These are phyloP conservation scores for Orcinus orca DNA, from an alignment of 2,113 vertebrate genomes.

Conservation along the genomic window DNA sequence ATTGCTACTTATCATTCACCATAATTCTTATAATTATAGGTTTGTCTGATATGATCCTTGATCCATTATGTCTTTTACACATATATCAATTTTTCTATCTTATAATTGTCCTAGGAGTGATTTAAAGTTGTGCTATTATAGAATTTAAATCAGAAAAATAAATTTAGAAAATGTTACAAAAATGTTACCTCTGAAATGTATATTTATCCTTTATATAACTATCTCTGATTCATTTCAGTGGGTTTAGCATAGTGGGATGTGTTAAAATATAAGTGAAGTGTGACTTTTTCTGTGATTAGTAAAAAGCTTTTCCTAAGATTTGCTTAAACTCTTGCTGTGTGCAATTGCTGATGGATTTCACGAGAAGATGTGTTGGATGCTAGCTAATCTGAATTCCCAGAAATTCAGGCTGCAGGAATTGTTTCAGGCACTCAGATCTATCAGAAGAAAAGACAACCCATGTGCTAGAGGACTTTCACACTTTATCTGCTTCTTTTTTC, in stretches of 20 bases:
- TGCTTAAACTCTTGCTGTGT: constrained; percentile 60
- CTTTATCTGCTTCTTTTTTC: background rate
- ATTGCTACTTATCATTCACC: constrained; percentile 23
- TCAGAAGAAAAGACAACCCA: background rate
- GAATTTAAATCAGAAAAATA: background rate
- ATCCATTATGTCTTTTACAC: constrained; percentile 3
- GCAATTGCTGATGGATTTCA: constrained; percentile 9
- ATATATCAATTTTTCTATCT: constrained; percentile 49
- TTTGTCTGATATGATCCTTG: constrained; percentile 15
- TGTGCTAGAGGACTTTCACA: background rate
- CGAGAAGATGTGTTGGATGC: constrained; percentile 1
- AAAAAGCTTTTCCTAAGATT: constrained; percentile 43
- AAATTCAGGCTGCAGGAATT: background rate
- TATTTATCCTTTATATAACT: background rate
- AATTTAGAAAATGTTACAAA: background rate
- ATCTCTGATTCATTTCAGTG: constrained; percentile 5
- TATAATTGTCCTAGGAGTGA: background rate
- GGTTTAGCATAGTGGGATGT: constrained; percentile 41
- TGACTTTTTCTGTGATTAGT: constrained; percentile 52
- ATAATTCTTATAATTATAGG: constrained; percentile 39
- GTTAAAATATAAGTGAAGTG: constrained; percentile 49
- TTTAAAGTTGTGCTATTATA: background rate
- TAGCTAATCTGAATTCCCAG: constrained; percentile 15
- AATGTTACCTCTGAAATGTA: background rate
- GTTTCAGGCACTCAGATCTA: background rate